Evolutionary conservation across 2,113 vertebrate genomes (phyloP), one percentile per base, ranked within the genome.

Genomic region (Poeciliopsis occidentalis): DNA sequence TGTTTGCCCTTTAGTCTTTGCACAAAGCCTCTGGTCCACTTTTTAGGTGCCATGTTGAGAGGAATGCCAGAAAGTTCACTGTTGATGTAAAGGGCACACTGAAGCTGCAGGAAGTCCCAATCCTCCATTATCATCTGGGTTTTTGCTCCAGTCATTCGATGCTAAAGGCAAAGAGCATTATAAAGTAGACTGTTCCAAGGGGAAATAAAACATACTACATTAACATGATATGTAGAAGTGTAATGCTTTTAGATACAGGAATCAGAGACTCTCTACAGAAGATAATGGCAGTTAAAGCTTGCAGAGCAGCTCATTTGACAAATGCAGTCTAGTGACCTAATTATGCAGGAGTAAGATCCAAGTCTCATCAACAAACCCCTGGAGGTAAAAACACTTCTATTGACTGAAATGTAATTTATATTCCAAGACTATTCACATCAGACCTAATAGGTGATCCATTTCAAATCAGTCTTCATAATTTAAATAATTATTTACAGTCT

Each of bases 121-220:
- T 99, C 98, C 86, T 99, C 98, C 97, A 99, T 98, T 81, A 99
- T 99, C 98, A 99, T 99, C 93, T 99, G 98, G 6, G 97, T 99
- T 94, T 99, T 99, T 1, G 98, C 98, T 72, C 98, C 98, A 0
- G 97, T 96, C 94, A 99, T 96, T 30, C 98, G 97, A 82, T 99
- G 98, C 98, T 99, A 75, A 37, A 82, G 1, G 12, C 78, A 1
- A 41, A 67, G 13, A 19, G 30, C 47, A 12, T 63, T 41, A 72
- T 12, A 24, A 17, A 31, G 26, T 34, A 12, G 12, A 29, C 15
- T 3, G 26, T 60, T 1, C 24, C 0, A 27, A 62, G 61, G 5
- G 29, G 69, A 68, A 26, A 13, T 1, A 57, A 41, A 2, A 65
- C 3, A 39, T 67, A 10, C 51, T 4, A 10, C 11, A 60, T 44